Evolutionary conservation across 2,113 vertebrate species (phyloP).

Genomic region (Lycaon pictus): DNA sequence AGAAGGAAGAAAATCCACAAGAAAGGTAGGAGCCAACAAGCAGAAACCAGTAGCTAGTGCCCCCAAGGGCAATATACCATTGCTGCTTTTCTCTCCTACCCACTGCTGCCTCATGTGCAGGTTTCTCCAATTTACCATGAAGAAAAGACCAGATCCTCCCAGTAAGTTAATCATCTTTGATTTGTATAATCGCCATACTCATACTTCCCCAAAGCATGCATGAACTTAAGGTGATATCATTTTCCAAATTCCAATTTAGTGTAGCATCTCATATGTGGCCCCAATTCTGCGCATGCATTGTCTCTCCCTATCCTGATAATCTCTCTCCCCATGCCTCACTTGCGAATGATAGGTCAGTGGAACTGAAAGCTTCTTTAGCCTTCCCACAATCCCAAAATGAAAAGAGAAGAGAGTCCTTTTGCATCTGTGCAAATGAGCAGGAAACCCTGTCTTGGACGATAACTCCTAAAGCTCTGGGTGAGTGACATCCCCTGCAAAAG

Average conservation of each 20-base stretch:
- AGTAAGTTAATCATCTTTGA: background rate
- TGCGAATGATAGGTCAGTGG: conserved; percentile 36
- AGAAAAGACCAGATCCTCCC: background rate
- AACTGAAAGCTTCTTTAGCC: conserved; percentile 71
- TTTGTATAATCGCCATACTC: background rate
- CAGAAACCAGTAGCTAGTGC: background rate
- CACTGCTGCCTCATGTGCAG: background rate
- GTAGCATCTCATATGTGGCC: background rate
- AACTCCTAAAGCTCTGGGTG: conserved; percentile 83
- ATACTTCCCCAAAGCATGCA: background rate
- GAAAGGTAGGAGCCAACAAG: background rate
- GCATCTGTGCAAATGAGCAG: conserved; percentile 81
- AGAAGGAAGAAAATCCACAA: background rate
- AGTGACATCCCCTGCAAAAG: background rate
- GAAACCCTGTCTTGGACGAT: conserved; percentile 83
- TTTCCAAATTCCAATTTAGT: background rate
- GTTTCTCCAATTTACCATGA: background rate
- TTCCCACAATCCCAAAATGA: conserved; percentile 67
- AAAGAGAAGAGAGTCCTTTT: conserved; percentile 77
- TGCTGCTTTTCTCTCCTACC: background rate
- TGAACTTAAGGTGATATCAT: background rate
- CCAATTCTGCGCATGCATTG: background rate
- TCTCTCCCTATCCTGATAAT: background rate
- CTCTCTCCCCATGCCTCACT: background rate
- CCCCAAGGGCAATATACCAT: background rate